Evolutionary conservation across 1,140 invertebrate species (phyloP), one percentile per base, ranked within the genome.

Genomic region (Drepana arcuata): DNA sequence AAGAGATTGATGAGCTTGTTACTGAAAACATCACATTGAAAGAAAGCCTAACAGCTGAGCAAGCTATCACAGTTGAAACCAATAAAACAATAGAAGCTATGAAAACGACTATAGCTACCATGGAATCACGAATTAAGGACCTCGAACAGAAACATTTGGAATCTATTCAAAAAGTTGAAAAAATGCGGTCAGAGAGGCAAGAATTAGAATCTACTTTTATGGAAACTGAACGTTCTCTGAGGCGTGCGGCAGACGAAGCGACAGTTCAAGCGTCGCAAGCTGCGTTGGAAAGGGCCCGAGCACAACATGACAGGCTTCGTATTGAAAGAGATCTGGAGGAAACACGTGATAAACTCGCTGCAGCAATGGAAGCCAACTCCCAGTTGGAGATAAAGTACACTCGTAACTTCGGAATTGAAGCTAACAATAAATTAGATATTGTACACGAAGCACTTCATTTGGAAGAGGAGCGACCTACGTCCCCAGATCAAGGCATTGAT

Each of bases 401-500:
- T 25, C 64, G 62, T 2, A 70, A 64, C 54, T 25, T 56, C 21
- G 61, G 53, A 2, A 14, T 58, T 13, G 61, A 73, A 3, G 60
- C 42, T 14, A 41, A 68, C 25, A 57, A 70, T 32, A 73, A 79
- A 56, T 39, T 71, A 16, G 56, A 48, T 4, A 45, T 64, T 21
- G 23, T 68, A 9, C 55, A 62, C 26, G 61, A 70, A 30, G 57
- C 25, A 14, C 29, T 52, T 7, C 59, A 42, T 29, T 72, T 60
- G 10, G 75, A 83, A 35, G 72, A 80, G 30, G 79, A 81, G 13
- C 46, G 78, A 11, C 73, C 82, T 1, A 73, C 75, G 15, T 87
- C 86, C 0, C 86, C 86, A 2, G 86, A 88, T 47, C 79, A 86
- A 41, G 86, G 86, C 2, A 88, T 88, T 37, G 86, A 87, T 36